Evolutionary conservation across 1,140 invertebrate genomes (phyloP), one percentile per base, ranked within the genome.

Genomic region (Holotrichia oblita): DNA sequence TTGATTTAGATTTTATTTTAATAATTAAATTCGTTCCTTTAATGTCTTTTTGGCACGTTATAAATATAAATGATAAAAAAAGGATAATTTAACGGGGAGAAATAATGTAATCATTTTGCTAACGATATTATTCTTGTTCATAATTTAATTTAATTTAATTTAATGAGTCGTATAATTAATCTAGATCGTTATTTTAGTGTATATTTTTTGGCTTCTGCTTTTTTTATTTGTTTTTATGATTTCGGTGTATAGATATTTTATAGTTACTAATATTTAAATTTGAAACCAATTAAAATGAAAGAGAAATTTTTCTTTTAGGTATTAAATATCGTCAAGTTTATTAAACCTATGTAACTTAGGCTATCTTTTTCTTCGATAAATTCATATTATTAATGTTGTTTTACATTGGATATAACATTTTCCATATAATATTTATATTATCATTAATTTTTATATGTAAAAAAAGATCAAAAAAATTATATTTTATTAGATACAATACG

Each of bases 21-120:
- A 55, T 55, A 17, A n/a, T 81, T 82, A 78, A 81, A 82, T 82
- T 82, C 82, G 81, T 81, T 82, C 81, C 80, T 9, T 27, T 22
- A 75, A 48, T 77, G 73, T 69, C n/a, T 78, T 81, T 80, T 82
- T 81, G 79, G 79, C 79, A 79, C 79, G 78, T 80, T 34, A 42
- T 44, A 34, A 77, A 73, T 22, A 55, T 3, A 69, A 69, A 48
- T 17, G 12, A 9, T 24, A 69, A 69, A 3, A 27, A 22, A 34
- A 27, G 8, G 61, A 22, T 69, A 69, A 69, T 22, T 24, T 7
- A 8, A 64, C 10, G 17, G n/a, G 17, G 61, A 59, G 24, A 34
- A 6, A 48, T 14, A 48, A 34, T 14, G 8, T 9, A 22, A 27
- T 3, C 0, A 77, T 69, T 48, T 41, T 64, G 41, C 64, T 42